These are phyloP conservation scores for Dendrocincla fuliginosa DNA, from an alignment of 2,797 vertebrate genomes.

Conservation along the genomic window DNA sequence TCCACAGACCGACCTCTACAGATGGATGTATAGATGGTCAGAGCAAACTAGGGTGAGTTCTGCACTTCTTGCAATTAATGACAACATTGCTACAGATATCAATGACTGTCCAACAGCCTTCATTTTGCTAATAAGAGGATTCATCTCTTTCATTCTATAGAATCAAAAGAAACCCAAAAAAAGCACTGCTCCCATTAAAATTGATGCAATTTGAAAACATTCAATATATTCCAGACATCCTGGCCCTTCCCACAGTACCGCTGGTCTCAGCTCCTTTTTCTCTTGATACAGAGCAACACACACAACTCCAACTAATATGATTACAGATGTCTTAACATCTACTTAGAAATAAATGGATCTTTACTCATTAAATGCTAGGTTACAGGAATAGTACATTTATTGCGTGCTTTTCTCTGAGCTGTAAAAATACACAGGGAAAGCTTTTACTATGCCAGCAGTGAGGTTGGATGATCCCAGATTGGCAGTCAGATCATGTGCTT, in stretches of 20 bases:
- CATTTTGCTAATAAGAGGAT: neutral
- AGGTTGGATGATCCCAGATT: neutral
- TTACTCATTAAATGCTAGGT: neutral
- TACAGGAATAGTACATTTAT: neutral
- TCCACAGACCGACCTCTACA: neutral
- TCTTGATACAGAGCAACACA: neutral
- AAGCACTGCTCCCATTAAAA: neutral
- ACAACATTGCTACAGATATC: neutral
- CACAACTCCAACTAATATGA: neutral
- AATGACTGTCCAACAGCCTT: neutral
- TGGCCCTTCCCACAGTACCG: neutral
- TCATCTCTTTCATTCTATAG: neutral
- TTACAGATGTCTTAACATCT: neutral
- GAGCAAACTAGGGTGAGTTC: neutral
- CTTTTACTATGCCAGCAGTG: neutral
- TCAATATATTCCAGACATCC: neutral
- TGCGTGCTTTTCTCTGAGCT: neutral
- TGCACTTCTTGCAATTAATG: neutral
- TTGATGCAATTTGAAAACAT: neutral
- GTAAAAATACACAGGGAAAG: neutral
- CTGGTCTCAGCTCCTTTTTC: neutral
- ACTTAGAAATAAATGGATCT: neutral
- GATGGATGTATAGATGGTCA: rapidly evolving
- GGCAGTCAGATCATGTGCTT: neutral
- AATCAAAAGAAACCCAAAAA: neutral